These are phyloP conservation scores for Phengaris arion DNA, from an alignment of 2,888 invertebrate species.

Conservation along the genomic window DNA sequence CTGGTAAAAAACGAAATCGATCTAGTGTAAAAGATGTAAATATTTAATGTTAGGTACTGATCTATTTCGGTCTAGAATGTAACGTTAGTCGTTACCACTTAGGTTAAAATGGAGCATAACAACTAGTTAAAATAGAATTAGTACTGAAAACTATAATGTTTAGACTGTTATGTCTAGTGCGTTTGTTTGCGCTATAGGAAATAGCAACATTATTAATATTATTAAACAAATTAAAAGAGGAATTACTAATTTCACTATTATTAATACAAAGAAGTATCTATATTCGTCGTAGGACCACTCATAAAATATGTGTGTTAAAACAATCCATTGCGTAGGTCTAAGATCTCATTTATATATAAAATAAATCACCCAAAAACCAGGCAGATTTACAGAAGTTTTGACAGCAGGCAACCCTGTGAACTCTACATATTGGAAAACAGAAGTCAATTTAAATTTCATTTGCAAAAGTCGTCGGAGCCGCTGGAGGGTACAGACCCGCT, in stretches of 20 bases:
- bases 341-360: too few relatives aligned
- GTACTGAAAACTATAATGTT: background rate
- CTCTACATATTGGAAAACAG: constrained; percentile 17
- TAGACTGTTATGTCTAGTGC: background rate
- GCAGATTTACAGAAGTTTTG: background rate
- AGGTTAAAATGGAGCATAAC: background rate
- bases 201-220: background rate
- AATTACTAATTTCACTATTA: too few relatives aligned
- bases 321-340: too few relatives aligned
- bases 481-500: constrained; percentile 35
- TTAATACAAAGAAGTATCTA: too few relatives aligned
- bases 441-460: constrained; percentile 33
- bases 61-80: background rate
- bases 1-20: background rate
- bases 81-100: background rate
- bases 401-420: background rate
- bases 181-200: background rate
- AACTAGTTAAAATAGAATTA: background rate
- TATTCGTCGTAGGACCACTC: too few relatives aligned
- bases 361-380: background rate
- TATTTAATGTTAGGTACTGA: background rate
- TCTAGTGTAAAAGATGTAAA: background rate
- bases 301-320: too few relatives aligned
- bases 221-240: background rate
- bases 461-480: constrained; percentile 33